These are phyloP conservation scores for Pica pica DNA, from an alignment of 2,113 vertebrate genomes.

Conservation along the genomic window DNA sequence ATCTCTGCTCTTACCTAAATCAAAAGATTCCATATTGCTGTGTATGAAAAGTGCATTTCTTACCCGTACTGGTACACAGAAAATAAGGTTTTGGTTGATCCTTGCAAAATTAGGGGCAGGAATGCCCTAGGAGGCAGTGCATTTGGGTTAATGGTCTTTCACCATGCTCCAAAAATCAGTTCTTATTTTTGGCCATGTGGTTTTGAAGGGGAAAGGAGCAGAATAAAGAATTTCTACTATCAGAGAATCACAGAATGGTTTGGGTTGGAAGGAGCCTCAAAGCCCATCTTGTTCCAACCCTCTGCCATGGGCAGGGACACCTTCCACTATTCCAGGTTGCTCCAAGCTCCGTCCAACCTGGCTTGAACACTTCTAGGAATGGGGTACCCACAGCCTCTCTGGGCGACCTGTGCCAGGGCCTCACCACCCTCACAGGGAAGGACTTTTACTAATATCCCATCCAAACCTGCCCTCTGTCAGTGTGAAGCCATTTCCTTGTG, in stretches of 20 bases:
- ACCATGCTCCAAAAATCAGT: background rate
- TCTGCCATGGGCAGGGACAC: background rate
- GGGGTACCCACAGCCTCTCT: background rate
- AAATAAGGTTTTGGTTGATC: background rate
- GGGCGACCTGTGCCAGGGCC: background rate
- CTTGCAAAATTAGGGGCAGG: background rate
- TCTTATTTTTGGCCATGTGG: background rate
- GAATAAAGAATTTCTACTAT: background rate
- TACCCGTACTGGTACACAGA: background rate
- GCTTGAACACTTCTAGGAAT: background rate
- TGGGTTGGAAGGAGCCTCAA: background rate
- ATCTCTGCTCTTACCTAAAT: background rate
- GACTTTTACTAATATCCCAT: background rate
- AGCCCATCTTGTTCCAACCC: background rate
- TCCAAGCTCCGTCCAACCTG: background rate
- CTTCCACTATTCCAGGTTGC: background rate
- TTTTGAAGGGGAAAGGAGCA: background rate
- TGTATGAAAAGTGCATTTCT: background rate
- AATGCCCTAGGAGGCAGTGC: background rate
- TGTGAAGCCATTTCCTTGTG: background rate
- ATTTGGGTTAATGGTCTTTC: background rate
- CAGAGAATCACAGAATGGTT: background rate
- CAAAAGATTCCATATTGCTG: background rate
- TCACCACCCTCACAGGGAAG: background rate
- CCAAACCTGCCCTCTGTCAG: background rate